These are phyloP conservation scores for Chloromyia formosa DNA, from an alignment of 2,888 invertebrate species.

Conservation along the genomic window DNA sequence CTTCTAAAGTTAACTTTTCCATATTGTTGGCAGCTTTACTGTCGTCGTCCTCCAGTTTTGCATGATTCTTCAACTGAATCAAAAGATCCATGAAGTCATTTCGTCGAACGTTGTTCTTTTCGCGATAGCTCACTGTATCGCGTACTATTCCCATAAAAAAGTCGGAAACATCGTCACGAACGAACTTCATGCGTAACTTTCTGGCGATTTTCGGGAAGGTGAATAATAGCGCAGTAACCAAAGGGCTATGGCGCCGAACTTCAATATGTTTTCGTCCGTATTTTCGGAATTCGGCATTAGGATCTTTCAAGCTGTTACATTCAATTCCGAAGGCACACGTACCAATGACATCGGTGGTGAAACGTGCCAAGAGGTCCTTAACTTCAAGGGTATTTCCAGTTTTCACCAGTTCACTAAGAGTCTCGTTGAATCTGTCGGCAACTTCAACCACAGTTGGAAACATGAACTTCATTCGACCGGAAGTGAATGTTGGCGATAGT, in stretches of 20 bases:
- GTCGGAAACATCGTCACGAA: slow-evolving; percentile 54
- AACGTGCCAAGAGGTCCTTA: slow-evolving; percentile 63
- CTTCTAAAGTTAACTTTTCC: slow-evolving; percentile 60
- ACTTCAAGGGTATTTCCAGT: slow-evolving; percentile 58
- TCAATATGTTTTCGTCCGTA: slow-evolving; percentile 52
- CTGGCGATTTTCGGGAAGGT: neutral
- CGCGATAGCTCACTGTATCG: slow-evolving; percentile 61
- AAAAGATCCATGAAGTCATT: slow-evolving; percentile 67
- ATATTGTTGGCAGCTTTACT: neutral
- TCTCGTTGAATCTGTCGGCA: slow-evolving; percentile 53
- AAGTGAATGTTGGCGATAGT: slow-evolving; percentile 55
- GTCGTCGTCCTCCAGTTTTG: neutral
- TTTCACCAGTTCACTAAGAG: slow-evolving; percentile 37
- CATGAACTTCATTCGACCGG: slow-evolving; percentile 56
- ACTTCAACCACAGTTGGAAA: slow-evolving; percentile 55
- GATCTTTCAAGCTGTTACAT: slow-evolving; percentile 62
- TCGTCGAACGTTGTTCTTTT: slow-evolving; percentile 58
- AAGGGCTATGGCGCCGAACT: neutral
- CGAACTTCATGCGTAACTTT: slow-evolving; percentile 49
- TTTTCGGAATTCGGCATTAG: slow-evolving; percentile 59
- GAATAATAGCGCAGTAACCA: neutral
- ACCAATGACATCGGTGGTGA: slow-evolving; percentile 66
- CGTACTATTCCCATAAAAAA: slow-evolving; percentile 59
- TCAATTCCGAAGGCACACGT: slow-evolving; percentile 65
- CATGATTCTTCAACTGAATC: slow-evolving; percentile 62